Evolutionary conservation across 1,140 invertebrate species (phyloP).

Genomic region (Drosophila mojavensis): DNA sequence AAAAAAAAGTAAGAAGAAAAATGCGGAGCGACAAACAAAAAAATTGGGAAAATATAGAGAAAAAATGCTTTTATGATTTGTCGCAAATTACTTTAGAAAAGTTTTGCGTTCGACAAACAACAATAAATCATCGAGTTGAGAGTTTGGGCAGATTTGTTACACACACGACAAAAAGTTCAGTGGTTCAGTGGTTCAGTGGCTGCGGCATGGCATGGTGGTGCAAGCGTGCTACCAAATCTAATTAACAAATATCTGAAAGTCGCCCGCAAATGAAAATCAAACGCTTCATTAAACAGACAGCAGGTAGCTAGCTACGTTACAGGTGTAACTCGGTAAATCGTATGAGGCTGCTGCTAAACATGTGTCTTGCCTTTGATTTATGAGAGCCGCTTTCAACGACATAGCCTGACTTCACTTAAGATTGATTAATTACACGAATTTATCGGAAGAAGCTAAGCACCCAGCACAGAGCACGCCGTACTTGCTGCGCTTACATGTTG

Average conservation of each 20-base stretch:
- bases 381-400: conserved; percentile 32
- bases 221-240: conserved; percentile 49
- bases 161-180: conserved; percentile 21
- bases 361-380: conserved; percentile 49
- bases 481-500: background rate
- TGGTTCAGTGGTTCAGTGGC: conserved; percentile 8
- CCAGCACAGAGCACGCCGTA: background rate
- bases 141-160: conserved; percentile 27
- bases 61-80: conserved; percentile 73
- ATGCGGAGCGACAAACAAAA: conserved; percentile 1
- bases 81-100: conserved; percentile 81
- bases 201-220: background rate
- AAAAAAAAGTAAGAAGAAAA: background rate
- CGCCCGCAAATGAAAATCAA: conserved; percentile 55
- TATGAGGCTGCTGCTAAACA: background rate
- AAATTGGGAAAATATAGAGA: conserved; percentile 8
- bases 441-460: conserved; percentile 14
- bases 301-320: conserved; percentile 17
- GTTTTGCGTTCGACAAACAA: conserved; percentile 76
- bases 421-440: conserved; percentile 66
- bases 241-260: conserved; percentile 66
- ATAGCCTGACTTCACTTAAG: conserved; percentile 16
- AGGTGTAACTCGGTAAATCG: too few species aligned
- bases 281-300: conserved; percentile 66
- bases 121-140: conserved; percentile 64